Base-by-base conservation (phyloP, 30 jellyfish, hydroid and myxozoan species). In the Euphysa ruthae region DNA sequence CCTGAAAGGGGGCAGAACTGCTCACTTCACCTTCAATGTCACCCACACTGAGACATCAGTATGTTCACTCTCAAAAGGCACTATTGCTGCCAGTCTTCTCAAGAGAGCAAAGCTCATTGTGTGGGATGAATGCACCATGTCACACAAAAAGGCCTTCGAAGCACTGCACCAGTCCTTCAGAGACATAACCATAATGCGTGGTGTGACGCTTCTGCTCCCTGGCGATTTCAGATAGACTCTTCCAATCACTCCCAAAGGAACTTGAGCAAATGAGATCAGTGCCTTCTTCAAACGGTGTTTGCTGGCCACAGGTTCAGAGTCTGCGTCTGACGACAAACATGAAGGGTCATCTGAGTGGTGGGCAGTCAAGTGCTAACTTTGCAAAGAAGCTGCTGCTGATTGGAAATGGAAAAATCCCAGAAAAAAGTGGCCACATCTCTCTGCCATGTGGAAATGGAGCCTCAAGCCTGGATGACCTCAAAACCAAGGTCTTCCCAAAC, bases 151-250 rank as follows among this genome's bases (percentile, higher is more conserved):
- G 14, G 82, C 58, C 18, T 61, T 74, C 31, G 71, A 73, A 20
- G 89, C 83, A n/a, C 49, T 80, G 12, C 77, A 80, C 54, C 13
- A 62, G 33, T 15, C 56, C 4, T 49, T 80, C 14, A 23, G 55
- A 34, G 93, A 80, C 56, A 35, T 80, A 4, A 23, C 50, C 10
- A 58, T 38, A 6, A 33, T 71, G 32, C 64, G 83, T 7, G 93
- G 93, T 0, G 43, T 23, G 18, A 28, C 72, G 0, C n/a, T 58
- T 19, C 73, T 80, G 18, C 49, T 38, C 16, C 65, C 78, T 15
- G 86, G 93, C 7, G 93, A 80, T 58, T 80, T 80, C 24, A 61
- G 93, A 4, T 92, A 80, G 42, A 55, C 56, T 12, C 55, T 71
- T 20, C 93, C 93, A 4, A 83, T 73, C 3, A 79, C 73, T n/a